Evolutionary conservation across 2,797 vertebrate species (phyloP), one percentile per base, ranked within the genome.

Genomic region (Pelodytes ibericus): DNA sequence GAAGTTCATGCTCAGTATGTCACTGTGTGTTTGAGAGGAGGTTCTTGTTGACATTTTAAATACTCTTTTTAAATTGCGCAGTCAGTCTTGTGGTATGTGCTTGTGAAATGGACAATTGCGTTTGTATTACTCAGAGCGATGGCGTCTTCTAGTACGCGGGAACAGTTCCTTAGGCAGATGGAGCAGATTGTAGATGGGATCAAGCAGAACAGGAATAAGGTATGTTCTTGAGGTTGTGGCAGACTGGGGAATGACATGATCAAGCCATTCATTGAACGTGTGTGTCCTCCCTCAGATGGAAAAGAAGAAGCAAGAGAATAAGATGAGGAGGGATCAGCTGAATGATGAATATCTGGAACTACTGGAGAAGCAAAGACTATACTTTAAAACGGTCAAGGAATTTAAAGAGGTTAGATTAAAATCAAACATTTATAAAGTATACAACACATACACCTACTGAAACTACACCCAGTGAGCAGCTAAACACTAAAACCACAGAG

Each of bases 101-200:
- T n/a, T n/a, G n/a, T n/a, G n/a, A n/a, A n/a, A n/a, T n/a, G n/a
- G n/a, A n/a, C n/a, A n/a, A n/a, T n/a, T n/a, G n/a, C n/a, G n/a
- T 31, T 26, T 61, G 29, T 61, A 5, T 36, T 31, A 81, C 91
- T 33, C 83, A 99, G 97, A 85, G 98, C 97, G 49, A 99, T 99
- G 98, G 92, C 96, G 0, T 98, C 96, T 0, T 89, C 95, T 9
- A 91, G 95, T 56, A 89, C 95, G 39, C 96, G 94, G 81, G 98
- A 99, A 63, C 97, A 99, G 89, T 99, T 99, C 84, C 87, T 99
- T 66, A 88, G 96, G 66, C 98, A 99, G 88, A 97, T 99, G 96
- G 98, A 99, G 80, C 96, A 98, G 87, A 99, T 99, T 2, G 98
- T 99, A 60, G 97, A 99, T 85, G 98, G 98, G 78, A 98, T 99